phyloP scores from a whole-genome alignment of 64 coral and sea anemone species.

The Dendrophyllia cribrosa region DNA sequence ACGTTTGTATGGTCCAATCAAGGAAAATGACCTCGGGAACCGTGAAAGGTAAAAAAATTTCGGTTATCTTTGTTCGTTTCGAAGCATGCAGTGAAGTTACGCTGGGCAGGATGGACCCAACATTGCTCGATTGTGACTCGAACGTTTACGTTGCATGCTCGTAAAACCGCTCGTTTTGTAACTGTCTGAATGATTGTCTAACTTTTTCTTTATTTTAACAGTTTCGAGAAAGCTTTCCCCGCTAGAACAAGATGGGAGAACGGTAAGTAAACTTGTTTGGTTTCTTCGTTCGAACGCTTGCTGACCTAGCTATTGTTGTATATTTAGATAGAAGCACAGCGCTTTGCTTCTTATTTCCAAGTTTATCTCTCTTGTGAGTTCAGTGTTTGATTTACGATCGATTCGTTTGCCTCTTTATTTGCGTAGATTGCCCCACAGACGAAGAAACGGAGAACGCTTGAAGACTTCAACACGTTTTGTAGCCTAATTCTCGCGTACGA shows the following conservation, averaged over 20 bases:
- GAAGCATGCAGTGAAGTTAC: conserved; percentile 67
- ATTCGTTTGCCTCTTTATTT: not conserved
- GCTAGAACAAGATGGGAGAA: conserved; percentile 47
- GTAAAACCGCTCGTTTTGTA: conserved; percentile 5
- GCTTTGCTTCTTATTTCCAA: not conserved
- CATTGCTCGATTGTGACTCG: not conserved
- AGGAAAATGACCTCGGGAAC: conserved; percentile 69
- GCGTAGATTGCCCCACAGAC: conserved; percentile 83
- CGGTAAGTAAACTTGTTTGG: conserved; percentile 21
- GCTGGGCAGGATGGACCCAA: not conserved
- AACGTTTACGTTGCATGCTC: conserved; percentile 13
- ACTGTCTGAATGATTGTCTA: not conserved
- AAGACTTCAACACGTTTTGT: conserved; percentile 99
- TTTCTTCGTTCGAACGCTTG: conserved; percentile 43
- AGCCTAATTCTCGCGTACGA: conserved; percentile 98
- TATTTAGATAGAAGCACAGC: conserved; percentile 23
- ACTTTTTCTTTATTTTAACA: conserved; percentile 29
- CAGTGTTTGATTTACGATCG: not conserved
- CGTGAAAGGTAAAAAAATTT: conserved; percentile 65
- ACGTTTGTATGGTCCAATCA: conserved; percentile 36
- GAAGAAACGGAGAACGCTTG: conserved; percentile 91
- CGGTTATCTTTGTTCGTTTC: not conserved
- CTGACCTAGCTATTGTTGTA: conserved; percentile 48
- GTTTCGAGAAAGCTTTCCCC: conserved; percentile 66
- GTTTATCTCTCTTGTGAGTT: not conserved